Base-by-base conservation (phyloP, 2,797 vertebrate species). In the Karalla daura region DNA sequence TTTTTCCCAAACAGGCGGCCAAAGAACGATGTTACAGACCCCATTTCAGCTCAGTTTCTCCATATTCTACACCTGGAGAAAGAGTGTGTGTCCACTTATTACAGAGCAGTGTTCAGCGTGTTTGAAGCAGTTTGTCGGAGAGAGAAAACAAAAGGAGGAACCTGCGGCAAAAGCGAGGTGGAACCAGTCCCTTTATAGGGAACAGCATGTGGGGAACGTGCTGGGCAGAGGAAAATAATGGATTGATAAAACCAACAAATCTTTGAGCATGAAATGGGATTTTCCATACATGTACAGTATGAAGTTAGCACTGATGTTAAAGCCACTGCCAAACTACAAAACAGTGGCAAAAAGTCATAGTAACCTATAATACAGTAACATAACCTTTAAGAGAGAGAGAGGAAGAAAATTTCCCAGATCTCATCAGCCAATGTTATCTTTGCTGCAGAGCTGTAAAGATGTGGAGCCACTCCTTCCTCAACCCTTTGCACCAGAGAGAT, bases 1-100 rank as follows among this genome's bases (percentile, higher is more conserved):
- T 89, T 79, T 41, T 80, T 73, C 67, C 90, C 91, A 27, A 73
- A 89, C 55, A 90, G 72, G 23, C 84, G 70, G 36, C 79, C 83
- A 63, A 90, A 85, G 23, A 71, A 70, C 56, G 95, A 92, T 90
- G 92, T 86, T 44, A 83, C 76, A 51, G 91, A 88, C 58, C 78
- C 83, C 91, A 90, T 94, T 79, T 80, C 92, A 87, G 87, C 55
- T 75, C 72, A 86, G 86, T 63, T 84, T 73, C 75, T 89, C 85
- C 91, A 93, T 90, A 55, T 74, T 60, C 62, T 86, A 91, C 60
- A 88, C 72, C 95, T 96, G 8, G 35, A 41, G 74, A 88, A 55
- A 54, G 5, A 62, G 27, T 13, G 35, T 1, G 7, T 0, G 3
- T 14, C 4, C 1, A 18, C 0, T 15, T 3, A 11, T 18, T 1